Evolutionary conservation across 1,140 invertebrate species (phyloP), one percentile per base, ranked within the genome.

Genomic region (Brachionus sp.): DNA sequence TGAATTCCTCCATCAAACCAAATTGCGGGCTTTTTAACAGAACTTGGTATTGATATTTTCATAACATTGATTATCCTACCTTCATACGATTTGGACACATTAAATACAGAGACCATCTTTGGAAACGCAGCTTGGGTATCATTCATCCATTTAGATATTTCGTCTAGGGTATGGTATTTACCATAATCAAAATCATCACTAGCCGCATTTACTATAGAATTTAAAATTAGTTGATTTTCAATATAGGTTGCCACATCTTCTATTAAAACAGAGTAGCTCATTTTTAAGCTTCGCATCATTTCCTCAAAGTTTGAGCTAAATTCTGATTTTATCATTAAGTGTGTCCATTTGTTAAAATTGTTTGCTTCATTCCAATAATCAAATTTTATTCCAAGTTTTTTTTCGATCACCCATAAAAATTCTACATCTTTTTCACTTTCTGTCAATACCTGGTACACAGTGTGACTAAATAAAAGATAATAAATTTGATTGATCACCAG

Each of bases 121-220:
- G 75, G 75, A 62, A 57, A 78, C 1, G 13, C 6, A 19, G 29
- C 16, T 39, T 57, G 37, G 1, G 35, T 78, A 37, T 78, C 50
- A 39, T 62, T 57, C 33, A 78, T 78, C 75, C 75, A 78, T 37
- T 57, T 35, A 37, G 29, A 37, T n/a, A 78, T 62, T 57, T 85
- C 84, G 23, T 84, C 78, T 3, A 85, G 77, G 19, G 64, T 70
- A 53, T 85, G 85, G 70, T 85, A 85, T 64, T 83, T 83, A 0
- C 77, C 68, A 62, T 85, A 85, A 29, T 84, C 77, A 73, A 85
- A 85, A 35, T 70, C 73, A 70, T 46, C 44, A 12, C 3, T 1
- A 12, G 5, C 46, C 35, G 2, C 13, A 10, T 37, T 57, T 1
- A 37, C 10, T 62, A 37, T 33, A 0, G 70, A 75, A 19, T 78